Evolutionary conservation across 2,888 invertebrate genomes (phyloP).

Genomic region (Drosophila siamana): DNA sequence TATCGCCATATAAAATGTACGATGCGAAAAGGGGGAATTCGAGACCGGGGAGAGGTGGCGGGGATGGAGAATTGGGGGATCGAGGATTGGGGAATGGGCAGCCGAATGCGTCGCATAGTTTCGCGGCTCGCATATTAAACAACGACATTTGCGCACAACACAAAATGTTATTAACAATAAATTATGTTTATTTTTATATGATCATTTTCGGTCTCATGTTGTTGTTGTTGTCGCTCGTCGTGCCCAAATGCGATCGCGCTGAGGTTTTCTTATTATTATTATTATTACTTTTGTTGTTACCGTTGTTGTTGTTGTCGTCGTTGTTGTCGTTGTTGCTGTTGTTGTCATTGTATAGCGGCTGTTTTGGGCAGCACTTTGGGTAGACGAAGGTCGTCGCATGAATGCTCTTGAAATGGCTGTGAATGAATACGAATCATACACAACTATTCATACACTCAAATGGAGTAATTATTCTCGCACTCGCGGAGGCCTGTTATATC

Average conservation of each 20-base stretch:
- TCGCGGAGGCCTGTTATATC: not conserved
- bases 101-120: constrained; percentile 59
- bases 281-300: constrained; percentile 18
- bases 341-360: constrained; percentile 19
- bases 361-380: constrained; percentile 18
- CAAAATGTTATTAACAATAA: constrained; percentile 68
- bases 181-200: constrained; percentile 68
- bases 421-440: constrained; percentile 14
- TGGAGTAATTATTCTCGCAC: constrained; percentile 10
- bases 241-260: constrained; percentile 42
- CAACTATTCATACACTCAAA: constrained; percentile 4
- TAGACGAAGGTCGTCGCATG: constrained; percentile 37
- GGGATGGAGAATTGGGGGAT: not conserved
- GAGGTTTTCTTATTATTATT: constrained; percentile 22
- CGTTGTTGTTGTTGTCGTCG: constrained; percentile 6
- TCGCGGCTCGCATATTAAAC: constrained; percentile 65
- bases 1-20: not conserved
- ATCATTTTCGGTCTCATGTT: constrained; percentile 22
- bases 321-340: constrained; percentile 3
- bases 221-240: constrained; percentile 29
- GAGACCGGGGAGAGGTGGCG: constrained; percentile 9
- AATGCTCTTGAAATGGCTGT: constrained; percentile 27
- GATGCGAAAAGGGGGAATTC: constrained; percentile 2
- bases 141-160: constrained; percentile 54
- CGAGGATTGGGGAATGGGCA: constrained; percentile 20